Evolutionary conservation across 2,113 vertebrate species (phyloP).

Genomic region (Lophochroa leadbeateri): DNA sequence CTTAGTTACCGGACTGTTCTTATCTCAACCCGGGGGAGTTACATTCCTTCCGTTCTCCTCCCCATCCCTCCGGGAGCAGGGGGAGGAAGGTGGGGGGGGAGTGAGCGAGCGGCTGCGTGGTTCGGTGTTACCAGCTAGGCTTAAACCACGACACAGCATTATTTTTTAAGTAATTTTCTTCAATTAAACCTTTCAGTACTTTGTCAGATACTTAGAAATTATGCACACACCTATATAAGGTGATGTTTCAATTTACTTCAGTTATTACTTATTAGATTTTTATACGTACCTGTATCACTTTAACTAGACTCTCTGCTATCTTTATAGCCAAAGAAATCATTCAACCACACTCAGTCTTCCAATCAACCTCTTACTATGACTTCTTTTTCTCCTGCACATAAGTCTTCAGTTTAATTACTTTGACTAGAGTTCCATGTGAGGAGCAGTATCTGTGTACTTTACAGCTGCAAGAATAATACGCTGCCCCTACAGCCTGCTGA

Average conservation of each 20-base stretch:
- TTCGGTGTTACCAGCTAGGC: too few relatives aligned
- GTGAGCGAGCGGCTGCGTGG: too few relatives aligned
- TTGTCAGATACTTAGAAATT: neutral
- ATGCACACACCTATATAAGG: accelerated
- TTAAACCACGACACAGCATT: too few relatives aligned
- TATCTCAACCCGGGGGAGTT: too few relatives aligned
- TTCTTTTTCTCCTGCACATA: neutral
- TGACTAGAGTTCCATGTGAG: neutral
- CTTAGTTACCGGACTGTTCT: too few relatives aligned
- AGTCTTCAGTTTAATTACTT: neutral
- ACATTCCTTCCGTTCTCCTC: too few relatives aligned
- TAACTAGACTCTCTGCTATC: neutral
- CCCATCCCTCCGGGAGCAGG: too few relatives aligned
- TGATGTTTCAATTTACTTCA: neutral
- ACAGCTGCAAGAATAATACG: neutral
- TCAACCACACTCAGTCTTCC: neutral
- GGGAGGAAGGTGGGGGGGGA: too few relatives aligned
- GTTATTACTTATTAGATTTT: neutral
- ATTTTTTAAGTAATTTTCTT: neutral
- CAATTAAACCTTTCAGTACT: neutral
- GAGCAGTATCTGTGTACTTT: neutral
- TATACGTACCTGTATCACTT: neutral
- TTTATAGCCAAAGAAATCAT: neutral
- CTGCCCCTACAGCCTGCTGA: neutral
- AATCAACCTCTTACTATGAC: neutral